Conservation (phyloP, 2,888 invertebrate species). For the Harpalus rufipes region DNA sequence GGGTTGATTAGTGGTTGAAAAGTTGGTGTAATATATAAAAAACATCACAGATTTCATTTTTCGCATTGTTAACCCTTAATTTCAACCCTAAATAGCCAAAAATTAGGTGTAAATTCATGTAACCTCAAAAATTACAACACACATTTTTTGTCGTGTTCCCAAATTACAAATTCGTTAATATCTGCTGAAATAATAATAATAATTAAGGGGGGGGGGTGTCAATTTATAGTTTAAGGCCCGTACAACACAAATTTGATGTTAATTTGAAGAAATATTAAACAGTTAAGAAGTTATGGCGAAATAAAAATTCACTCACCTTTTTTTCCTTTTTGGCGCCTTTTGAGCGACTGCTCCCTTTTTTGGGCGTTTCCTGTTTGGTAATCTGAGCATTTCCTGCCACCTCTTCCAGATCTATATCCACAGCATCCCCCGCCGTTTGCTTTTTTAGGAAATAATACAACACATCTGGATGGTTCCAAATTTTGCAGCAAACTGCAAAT, state of each 20-base stretch:
- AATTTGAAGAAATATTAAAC: too few species aligned
- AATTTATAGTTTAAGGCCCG: background rate
- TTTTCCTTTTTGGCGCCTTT: constrained; percentile 68
- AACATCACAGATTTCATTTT: too few species aligned
- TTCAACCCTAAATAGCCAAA: too few species aligned
- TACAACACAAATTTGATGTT: background rate
- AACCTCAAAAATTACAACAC: too few species aligned
- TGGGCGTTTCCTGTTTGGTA: constrained; percentile 69
- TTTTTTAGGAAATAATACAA: constrained; percentile 92
- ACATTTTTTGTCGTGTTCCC: too few species aligned
- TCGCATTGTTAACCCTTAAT: too few species aligned
- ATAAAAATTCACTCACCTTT: constrained; percentile 66
- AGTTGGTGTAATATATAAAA: too few species aligned
- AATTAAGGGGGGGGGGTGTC: too few species aligned
- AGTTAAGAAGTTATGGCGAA: background rate
- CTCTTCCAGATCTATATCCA: constrained; percentile 91
- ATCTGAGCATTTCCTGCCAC: constrained; percentile 78
- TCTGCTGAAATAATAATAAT: too few species aligned
- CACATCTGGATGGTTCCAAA: constrained; percentile 97
- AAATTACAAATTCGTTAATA: too few species aligned
- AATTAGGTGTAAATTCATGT: too few species aligned
- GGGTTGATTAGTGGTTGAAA: too few species aligned
- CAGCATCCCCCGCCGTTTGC: constrained; percentile 87
- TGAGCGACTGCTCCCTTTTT: constrained; percentile 71
- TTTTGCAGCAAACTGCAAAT: constrained; percentile 99